Evolutionary conservation across 2,113 vertebrate genomes (phyloP).

Genomic region (Chamaetylas fuelleborni): DNA sequence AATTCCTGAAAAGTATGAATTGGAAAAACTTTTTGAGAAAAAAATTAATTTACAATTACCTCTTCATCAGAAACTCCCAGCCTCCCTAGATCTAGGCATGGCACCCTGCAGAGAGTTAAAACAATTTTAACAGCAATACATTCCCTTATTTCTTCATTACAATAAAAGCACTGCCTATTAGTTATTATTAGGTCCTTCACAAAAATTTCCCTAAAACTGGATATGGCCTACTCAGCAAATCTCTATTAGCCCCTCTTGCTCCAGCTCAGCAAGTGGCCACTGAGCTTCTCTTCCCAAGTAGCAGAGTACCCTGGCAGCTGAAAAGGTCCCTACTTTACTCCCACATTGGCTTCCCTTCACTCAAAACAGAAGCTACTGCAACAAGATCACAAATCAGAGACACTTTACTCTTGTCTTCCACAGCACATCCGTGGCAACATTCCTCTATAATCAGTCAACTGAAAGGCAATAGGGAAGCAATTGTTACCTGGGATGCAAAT

Average conservation of each 20-base stretch:
- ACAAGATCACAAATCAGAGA: not conserved
- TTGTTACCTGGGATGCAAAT: not conserved
- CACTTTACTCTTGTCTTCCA: not conserved
- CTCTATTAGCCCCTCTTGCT: not conserved
- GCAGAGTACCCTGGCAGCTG: not conserved
- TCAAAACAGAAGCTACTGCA: not conserved
- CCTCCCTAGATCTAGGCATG: slow-evolving; percentile 73
- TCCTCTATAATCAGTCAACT: not conserved
- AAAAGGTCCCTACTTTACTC: not conserved
- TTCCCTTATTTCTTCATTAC: not conserved
- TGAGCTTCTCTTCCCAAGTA: not conserved
- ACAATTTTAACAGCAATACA: not conserved
- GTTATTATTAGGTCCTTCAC: not conserved
- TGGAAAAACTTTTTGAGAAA: not conserved
- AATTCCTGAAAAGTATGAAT: not conserved
- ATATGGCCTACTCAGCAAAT: not conserved
- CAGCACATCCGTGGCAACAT: not conserved
- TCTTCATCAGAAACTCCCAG: slow-evolving; percentile 77
- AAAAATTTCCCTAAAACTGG: not conserved
- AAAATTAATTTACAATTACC: slow-evolving; percentile 64
- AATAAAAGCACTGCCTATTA: not conserved
- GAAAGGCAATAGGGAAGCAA: not conserved
- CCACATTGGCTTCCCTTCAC: not conserved
- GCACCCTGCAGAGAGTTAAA: slow-evolving; percentile 72
- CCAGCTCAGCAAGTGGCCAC: not conserved